Evolutionary conservation across 92 coral and sea anemone genomes (phyloP), one percentile per base, ranked within the genome.

Genomic region (Zoanthus sociatus): DNA sequence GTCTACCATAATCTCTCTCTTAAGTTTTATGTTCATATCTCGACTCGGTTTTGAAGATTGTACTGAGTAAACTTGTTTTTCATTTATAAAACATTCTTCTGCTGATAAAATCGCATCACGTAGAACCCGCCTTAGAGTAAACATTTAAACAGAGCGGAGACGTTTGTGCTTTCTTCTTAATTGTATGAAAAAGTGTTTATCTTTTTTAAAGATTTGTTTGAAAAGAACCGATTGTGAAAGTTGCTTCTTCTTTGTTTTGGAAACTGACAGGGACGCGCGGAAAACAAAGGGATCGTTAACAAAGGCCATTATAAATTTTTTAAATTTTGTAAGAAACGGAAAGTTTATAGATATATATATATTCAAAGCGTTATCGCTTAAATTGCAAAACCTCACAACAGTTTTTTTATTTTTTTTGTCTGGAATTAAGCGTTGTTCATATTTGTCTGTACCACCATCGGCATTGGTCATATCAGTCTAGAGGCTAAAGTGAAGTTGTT

Each of bases 71-170:
- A 16, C 58, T 33, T 78, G 58, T 63, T 46, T n/a, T 8, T 31
- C 48, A 26, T 64, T 81, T 81, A 44, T 66, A 7, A 37, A 81
- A 79, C 32, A 77, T 44, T 77, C 66, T 33, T 2, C 46, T 18
- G 16, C 17, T 78, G 84, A 78, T 81, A 20, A 81, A 77, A 66
- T 81, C 85, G 66, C 74, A 47, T 81, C 85, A 81, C 85, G 85
- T 81, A 45, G 61, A 45, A 58, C 11, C 20, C 74, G 74, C 72
- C 73, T 79, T 44, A 81, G 7, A 45, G 75, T 20, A 81, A 81
- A 81, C 46, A 81, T 81, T 81, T 70, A 64, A 67, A 66, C 14
- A 21, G 46, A 81, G 66, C 85, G 53, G 46, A 68, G 73, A 37
- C 75, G 46, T 48, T 20, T 37, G 60, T 45, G 75, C 37, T 44